Evolutionary conservation across 2,888 invertebrate genomes (phyloP).

Genomic region (Phrixothrix hirtus): DNA sequence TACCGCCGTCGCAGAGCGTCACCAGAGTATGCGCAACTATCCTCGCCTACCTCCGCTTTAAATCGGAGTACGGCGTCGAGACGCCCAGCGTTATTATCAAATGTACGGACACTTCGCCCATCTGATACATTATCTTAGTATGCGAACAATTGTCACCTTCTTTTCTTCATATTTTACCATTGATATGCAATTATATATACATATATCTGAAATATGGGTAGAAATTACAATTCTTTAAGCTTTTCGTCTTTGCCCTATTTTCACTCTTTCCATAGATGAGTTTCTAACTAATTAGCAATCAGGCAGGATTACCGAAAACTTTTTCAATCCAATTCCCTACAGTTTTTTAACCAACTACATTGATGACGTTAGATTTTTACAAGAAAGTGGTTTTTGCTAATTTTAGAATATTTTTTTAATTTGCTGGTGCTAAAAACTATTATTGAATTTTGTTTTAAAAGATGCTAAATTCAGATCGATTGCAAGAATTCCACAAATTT

Average conservation of each 20-base stretch:
- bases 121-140: conserved; percentile 28
- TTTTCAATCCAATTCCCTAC: conserved; percentile 11
- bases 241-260: not conserved
- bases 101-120: conserved; percentile 30
- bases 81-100: conserved; percentile 31
- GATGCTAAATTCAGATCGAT: not conserved
- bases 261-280: not conserved
- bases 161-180: conserved; percentile 16
- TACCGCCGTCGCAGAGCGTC: conserved; percentile 27
- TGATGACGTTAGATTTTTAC: not conserved
- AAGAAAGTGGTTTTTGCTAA: not conserved
- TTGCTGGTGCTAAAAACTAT: not conserved
- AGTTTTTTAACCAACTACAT: not conserved
- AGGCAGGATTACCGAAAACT: conserved; percentile 7
- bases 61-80: conserved; percentile 30
- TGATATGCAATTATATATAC: conserved; percentile 2
- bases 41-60: conserved; percentile 24
- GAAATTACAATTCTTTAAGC: not conserved
- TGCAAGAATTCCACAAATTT: not conserved
- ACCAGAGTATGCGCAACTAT: conserved; percentile 35
- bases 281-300: conserved; percentile 12
- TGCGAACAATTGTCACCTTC: conserved; percentile 21
- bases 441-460: not conserved
- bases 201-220: not conserved
- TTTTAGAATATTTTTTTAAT: not conserved